A percentile compares a stretch with the other conserved stretches of the same genome.
Evolutionary conservation across 2,888 invertebrate genomes (phyloP).

Genomic region (Philereme vetulata): DNA sequence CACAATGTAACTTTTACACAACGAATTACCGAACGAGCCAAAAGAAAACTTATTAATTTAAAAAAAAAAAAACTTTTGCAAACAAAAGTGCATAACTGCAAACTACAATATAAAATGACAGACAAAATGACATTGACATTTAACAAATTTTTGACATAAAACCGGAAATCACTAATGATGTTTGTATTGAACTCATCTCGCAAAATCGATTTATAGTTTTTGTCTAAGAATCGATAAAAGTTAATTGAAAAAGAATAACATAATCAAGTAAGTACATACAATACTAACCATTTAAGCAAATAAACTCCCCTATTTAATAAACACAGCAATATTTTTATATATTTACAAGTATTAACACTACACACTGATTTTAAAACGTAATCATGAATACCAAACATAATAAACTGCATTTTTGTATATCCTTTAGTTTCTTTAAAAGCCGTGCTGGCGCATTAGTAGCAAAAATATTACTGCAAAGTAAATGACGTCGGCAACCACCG

Average conservation of each 20-base stretch:
- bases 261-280: slow-evolving; percentile 4
- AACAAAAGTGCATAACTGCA: background rate
- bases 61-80: too few relatives aligned
- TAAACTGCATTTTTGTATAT: slow-evolving; percentile 74
- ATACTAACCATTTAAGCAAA: slow-evolving; percentile 51
- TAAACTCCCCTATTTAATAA: slow-evolving; percentile 28
- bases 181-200: background rate
- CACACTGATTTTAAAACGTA: slow-evolving; percentile 48
- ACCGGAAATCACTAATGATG: slow-evolving; percentile 14
- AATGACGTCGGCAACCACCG: slow-evolving; percentile 80
- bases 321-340: slow-evolving; percentile 31
- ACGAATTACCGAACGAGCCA: background rate
- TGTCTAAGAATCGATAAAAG: background rate
- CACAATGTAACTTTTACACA: background rate
- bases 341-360: slow-evolving; percentile 45
- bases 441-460: slow-evolving; percentile 80
- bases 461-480: slow-evolving; percentile 81
- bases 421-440: slow-evolving; percentile 65
- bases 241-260: background rate
- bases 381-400: slow-evolving; percentile 61
- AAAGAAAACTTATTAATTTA: too few relatives aligned
- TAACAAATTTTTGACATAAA: slow-evolving; percentile 1
- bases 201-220: too few relatives aligned
- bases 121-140: slow-evolving; percentile 21
- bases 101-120: slow-evolving; percentile 1